Base-by-base conservation (phyloP, 2,113 vertebrate species). In the Sturnira hondurensis region DNA sequence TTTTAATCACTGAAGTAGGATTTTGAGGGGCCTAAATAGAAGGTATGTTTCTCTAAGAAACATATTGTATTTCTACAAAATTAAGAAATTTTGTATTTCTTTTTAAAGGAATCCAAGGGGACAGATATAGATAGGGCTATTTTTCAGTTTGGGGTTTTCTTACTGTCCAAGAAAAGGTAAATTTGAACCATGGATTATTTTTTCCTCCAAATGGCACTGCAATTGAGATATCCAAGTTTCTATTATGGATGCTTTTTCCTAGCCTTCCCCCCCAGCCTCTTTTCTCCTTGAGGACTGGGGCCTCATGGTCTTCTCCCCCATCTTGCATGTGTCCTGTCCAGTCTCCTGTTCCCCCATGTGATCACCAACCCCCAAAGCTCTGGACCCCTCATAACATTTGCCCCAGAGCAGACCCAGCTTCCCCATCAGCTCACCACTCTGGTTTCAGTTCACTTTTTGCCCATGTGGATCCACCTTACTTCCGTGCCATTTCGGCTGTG, bases 61-160 rank as follows among this genome's bases (percentile, higher is more conserved):
- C n/a, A n/a, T n/a, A n/a, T n/a, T n/a, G n/a, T n/a, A n/a, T n/a
- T n/a, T n/a, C n/a, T n/a, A n/a, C n/a, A n/a, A n/a, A n/a, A n/a
- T n/a, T n/a, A n/a, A n/a, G n/a, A n/a, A 70, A 70, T 65, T 80
- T 52, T 91, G 3, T 70, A 14, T 85, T 95, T 89, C 71, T 73
- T 92, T 82, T 89, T 85, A 47, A 6, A 56, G 24, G 16, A 31
- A 61, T 76, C 28, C 22, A 61, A 28, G 26, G 17, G 47, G 56
- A 36, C 58, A 70, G 54, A 71, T 54, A 68, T 0, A 70, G 56
- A 63, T 0, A 70, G 71, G 54, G 22, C n/a, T 28, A 33, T 58
- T 93, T 94, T 87, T 94, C n/a, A 86, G 47, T 63, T 65, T 89
- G 89, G 78, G 6, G 7, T 70, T 91, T 96, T 31, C 50, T 84